Evolutionary conservation across 2,888 invertebrate genomes (phyloP).

Genomic region (Blera fallax): DNA sequence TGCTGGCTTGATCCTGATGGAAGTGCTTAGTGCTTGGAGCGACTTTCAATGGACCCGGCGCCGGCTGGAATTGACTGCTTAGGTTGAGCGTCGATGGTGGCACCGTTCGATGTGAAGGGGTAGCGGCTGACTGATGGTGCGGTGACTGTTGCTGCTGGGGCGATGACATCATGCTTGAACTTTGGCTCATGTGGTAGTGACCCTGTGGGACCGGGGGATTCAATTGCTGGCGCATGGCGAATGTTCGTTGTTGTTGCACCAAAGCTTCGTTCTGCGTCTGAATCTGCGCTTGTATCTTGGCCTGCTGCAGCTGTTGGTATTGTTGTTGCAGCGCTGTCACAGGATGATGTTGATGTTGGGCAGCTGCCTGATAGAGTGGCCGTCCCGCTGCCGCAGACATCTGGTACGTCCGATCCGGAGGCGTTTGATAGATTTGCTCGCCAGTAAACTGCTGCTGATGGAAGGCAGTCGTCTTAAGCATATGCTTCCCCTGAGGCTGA

Average conservation of each 20-base stretch:
- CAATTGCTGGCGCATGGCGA: conserved; percentile 85
- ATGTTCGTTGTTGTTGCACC: conserved; percentile 86
- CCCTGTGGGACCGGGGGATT: conserved; percentile 84
- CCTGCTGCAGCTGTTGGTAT: conserved; percentile 86
- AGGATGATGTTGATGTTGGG: conserved; percentile 78
- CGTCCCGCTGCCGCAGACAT: conserved; percentile 77
- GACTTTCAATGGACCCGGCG: conserved; percentile 79
- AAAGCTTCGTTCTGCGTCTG: conserved; percentile 86
- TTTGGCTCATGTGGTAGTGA: conserved; percentile 81
- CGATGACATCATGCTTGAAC: conserved; percentile 79
- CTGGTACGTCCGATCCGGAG: conserved; percentile 84
- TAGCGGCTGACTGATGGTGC: conserved; percentile 76
- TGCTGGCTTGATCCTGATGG: conserved; percentile 66
- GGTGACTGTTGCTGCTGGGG: conserved; percentile 76
- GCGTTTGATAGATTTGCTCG: conserved; percentile 80
- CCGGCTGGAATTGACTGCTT: conserved; percentile 80
- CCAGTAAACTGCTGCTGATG: conserved; percentile 83
- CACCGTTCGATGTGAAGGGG: conserved; percentile 73
- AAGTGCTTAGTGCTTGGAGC: conserved; percentile 71
- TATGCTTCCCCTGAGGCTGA: conserved; percentile 79
- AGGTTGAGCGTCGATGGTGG: conserved; percentile 81
- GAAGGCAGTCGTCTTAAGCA: conserved; percentile 79
- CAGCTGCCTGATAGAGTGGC: conserved; percentile 45
- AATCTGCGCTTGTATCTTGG: conserved; percentile 85
- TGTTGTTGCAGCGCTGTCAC: conserved; percentile 83